phyloP scores from a whole-genome alignment of 2,888 invertebrate genomes.

The Agriotes lineatus region DNA sequence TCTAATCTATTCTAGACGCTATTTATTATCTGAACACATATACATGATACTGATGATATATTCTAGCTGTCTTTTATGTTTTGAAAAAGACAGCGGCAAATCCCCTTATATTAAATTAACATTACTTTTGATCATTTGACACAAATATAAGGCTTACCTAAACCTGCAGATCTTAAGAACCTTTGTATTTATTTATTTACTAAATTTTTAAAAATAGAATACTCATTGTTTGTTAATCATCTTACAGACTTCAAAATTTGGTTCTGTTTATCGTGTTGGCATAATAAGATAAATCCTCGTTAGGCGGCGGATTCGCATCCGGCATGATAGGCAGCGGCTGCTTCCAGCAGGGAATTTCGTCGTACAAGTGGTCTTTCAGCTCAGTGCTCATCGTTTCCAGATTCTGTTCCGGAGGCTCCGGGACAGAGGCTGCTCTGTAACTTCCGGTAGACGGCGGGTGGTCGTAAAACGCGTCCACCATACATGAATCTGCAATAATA shows the following conservation, averaged over 20 bases:
- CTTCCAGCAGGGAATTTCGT: conserved; percentile 71
- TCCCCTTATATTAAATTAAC: too few relatives aligned
- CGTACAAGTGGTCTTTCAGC: conserved; percentile 70
- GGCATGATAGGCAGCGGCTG: conserved; percentile 14
- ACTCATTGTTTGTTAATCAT: too few relatives aligned
- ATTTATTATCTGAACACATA: too few relatives aligned
- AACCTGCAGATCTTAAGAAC: too few relatives aligned
- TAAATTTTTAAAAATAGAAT: too few relatives aligned
- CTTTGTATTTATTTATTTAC: too few relatives aligned
- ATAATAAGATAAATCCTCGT: conserved; percentile 20
- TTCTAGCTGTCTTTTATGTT: too few relatives aligned
- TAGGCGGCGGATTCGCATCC: neutral
- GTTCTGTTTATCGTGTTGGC: conserved; percentile 11
- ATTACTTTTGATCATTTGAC: too few relatives aligned
- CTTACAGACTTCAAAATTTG: neutral
- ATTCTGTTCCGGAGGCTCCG: conserved; percentile 60
- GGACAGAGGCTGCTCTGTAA: conserved; percentile 58
- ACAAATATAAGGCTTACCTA: too few relatives aligned
- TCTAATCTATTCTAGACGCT: too few relatives aligned
- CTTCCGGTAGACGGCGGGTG: conserved; percentile 66
- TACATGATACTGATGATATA: too few relatives aligned
- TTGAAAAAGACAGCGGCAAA: too few relatives aligned
- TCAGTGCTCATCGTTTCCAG: neutral
- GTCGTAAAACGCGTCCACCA: conserved; percentile 69
- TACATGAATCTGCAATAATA: conserved; percentile 13